phyloP scores from a whole-genome alignment of 1,140 invertebrate genomes.

The Eriosoma lanigerum region DNA sequence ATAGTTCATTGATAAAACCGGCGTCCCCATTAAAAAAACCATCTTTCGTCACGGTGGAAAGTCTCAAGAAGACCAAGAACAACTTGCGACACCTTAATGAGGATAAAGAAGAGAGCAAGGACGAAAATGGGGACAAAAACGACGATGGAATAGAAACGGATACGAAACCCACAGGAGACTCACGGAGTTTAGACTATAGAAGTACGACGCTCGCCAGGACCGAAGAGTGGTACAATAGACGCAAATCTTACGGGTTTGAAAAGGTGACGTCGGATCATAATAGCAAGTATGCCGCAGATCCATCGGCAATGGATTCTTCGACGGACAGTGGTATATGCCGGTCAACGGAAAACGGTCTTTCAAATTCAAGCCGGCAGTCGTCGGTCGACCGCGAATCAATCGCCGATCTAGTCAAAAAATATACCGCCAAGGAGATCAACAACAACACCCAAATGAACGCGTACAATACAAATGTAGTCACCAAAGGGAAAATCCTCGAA shows the following conservation, averaged over 20 bases:
- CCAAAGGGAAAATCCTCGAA: slow-evolving; percentile 46
- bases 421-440: slow-evolving; percentile 24
- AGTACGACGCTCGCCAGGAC: slow-evolving; percentile 57
- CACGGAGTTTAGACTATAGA: slow-evolving; percentile 63
- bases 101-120: slow-evolving; percentile 51
- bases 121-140: slow-evolving; percentile 52
- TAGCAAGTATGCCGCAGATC: not conserved
- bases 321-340: slow-evolving; percentile 72
- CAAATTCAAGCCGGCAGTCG: slow-evolving; percentile 24
- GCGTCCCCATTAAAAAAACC: slow-evolving; percentile 55
- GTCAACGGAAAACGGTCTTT: slow-evolving; percentile 58
- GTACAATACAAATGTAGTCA: slow-evolving; percentile 28
- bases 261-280: slow-evolving; percentile 59
- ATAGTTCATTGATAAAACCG: slow-evolving; percentile 62
- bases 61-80: slow-evolving; percentile 63
- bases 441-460: slow-evolving; percentile 5
- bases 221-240: slow-evolving; percentile 69
- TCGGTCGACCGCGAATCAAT: slow-evolving; percentile 42
- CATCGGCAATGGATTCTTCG: slow-evolving; percentile 64
- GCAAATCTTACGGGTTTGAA: slow-evolving; percentile 75
- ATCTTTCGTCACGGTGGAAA: slow-evolving; percentile 64
- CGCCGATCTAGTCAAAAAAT: slow-evolving; percentile 43
- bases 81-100: slow-evolving; percentile 59
- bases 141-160: slow-evolving; percentile 61
- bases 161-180: slow-evolving; percentile 58